Base-by-base conservation (phyloP, 2,113 vertebrate genomes). In the Oreochromis niloticus region DNA sequence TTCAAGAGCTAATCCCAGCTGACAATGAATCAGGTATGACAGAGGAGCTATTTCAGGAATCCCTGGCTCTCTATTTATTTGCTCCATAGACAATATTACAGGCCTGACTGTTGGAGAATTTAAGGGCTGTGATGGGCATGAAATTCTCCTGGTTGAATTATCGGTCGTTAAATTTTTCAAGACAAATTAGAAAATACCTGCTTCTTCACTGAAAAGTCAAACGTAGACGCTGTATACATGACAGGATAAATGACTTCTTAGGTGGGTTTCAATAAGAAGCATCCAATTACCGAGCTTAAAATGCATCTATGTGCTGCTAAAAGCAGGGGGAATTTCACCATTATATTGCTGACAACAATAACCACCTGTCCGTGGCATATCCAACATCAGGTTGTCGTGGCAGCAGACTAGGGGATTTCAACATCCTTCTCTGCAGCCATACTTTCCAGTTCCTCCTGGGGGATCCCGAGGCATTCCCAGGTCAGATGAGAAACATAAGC, bases 11-110 rank as follows among this genome's bases (percentile, higher is more conserved):
- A 41, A 78, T 19, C 24, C 48, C 27, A 36, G 39, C 56, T 50
- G 43, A 54, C 54, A 52, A 85, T 36, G 22, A 85, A 39, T 54
- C 24, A 81, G 52, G 34, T 50, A 36, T 50, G 46, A 75, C 71
- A 17, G 71, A 75, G 43, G 24, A 43, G 41, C 13, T 11, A 34
- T 81, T 85, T 61, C 24, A 79, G 43, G 50, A 79, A 39, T 32
- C 30, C 24, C 46, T 27, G 13, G 78, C 19, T 55, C 6, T 81
- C 14, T 13, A 61, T 73, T 73, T 19, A 22, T 43, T 71, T 57
- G 55, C 9, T 85, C 27, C n/a, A 54, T 6, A n/a, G 17, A 79
- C 39, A 36, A 7, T 19, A 22, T 46, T 17, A 27, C 16, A 19
- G 71, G 54, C 24, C 19, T 22, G 84, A 54, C 16, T 30, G 59